phyloP scores from a whole-genome alignment of 2,888 invertebrate genomes.

The Xestia ashworthii region DNA sequence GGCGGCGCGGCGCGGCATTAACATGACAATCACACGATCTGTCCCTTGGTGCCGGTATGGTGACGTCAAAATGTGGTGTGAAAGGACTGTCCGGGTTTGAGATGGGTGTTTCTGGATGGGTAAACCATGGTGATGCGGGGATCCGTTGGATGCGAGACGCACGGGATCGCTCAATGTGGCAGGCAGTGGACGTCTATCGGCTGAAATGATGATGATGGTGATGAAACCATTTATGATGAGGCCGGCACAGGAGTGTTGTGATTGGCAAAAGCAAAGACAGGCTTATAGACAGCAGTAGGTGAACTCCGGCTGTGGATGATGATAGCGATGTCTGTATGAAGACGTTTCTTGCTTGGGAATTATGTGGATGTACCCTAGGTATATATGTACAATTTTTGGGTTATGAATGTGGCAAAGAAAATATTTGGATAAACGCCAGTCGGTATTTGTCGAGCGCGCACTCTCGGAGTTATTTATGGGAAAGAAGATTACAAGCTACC shows the following conservation, averaged over 20 bases:
- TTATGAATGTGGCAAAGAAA: background rate
- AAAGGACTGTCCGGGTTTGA: slow-evolving; percentile 35
- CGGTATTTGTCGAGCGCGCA: background rate
- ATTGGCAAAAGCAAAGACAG: background rate
- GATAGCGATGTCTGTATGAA: background rate
- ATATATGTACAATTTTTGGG: background rate
- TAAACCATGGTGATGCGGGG: background rate
- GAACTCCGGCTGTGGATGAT: background rate
- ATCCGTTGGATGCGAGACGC: no score
- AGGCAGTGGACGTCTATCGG: no score
- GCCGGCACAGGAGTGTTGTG: background rate
- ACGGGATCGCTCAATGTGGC: no score
- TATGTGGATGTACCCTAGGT: background rate
- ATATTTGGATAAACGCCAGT: background rate
- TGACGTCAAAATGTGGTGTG: slow-evolving; percentile 13
- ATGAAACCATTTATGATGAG: background rate
- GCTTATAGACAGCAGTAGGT: background rate
- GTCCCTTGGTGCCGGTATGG: slow-evolving; percentile 54
- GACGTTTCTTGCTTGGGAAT: background rate
- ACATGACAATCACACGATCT: slow-evolving; percentile 76
- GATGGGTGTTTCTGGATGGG: background rate
- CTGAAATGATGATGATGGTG: no score
- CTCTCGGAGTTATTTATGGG: background rate
- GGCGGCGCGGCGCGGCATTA: slow-evolving; percentile 67
- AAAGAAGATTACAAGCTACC: background rate